Percentiles rank a stretch among this genome's conserved stretches.
Evolutionary conservation across 2,113 vertebrate species (phyloP).

Genomic region (Pseudonaja textilis): DNA sequence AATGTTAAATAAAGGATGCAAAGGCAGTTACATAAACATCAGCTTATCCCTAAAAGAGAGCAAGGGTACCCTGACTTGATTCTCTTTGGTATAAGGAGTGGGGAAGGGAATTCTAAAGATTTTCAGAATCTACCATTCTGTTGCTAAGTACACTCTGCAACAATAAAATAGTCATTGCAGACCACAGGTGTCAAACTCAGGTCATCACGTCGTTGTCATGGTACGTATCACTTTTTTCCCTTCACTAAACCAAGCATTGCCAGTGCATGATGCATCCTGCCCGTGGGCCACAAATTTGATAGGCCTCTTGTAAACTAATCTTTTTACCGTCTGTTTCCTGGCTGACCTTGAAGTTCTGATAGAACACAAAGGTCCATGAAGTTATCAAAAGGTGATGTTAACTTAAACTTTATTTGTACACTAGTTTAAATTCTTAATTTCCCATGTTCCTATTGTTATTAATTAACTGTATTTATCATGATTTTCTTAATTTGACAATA

Average conservation of each 20-base stretch:
- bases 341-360: background rate
- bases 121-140: background rate
- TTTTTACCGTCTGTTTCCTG: background rate
- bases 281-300: too few relatives aligned
- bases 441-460: background rate
- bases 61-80: background rate
- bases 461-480: background rate
- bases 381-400: background rate
- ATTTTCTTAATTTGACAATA: background rate
- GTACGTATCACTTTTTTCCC: too few relatives aligned
- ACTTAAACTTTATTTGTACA: background rate
- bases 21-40: background rate
- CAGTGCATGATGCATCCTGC: too few relatives aligned
- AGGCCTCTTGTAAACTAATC: background rate
- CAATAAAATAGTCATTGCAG: background rate
- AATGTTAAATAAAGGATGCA: background rate
- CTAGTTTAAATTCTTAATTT: background rate
- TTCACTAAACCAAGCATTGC: too few relatives aligned
- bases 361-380: background rate
- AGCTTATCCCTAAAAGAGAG: background rate
- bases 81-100: background rate
- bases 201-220: too few relatives aligned
- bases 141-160: background rate
- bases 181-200: too few relatives aligned
- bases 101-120: background rate